Evolutionary conservation across 2,888 invertebrate genomes (phyloP).

Genomic region (Hecatera dysodea): DNA sequence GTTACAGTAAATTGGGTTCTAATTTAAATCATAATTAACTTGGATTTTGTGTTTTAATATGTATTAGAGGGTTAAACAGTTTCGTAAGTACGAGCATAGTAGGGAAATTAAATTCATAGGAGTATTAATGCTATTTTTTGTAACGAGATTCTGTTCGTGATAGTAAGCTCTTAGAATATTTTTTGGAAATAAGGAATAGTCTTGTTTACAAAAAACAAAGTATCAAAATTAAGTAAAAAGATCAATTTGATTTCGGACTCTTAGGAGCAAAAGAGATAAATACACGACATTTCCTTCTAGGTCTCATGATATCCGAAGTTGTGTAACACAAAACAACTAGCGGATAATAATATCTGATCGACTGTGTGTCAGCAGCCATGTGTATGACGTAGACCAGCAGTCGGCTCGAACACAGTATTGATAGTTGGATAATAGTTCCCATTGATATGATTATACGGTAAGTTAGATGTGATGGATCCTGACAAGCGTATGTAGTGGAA

Average conservation of each 20-base stretch:
- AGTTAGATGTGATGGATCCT: conserved; percentile 85
- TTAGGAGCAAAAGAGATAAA: conserved; percentile 46
- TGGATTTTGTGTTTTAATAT: conserved; percentile 21
- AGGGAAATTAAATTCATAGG: conserved; percentile 44
- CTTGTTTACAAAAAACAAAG: conserved; percentile 34
- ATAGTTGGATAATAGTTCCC: conserved; percentile 84
- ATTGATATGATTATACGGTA: conserved; percentile 86
- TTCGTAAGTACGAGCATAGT: conserved; percentile 40
- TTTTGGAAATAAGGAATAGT: conserved; percentile 3
- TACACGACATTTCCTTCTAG: conserved; percentile 50
- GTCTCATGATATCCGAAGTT: conserved; percentile 66
- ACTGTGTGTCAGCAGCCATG: conserved; percentile 79
- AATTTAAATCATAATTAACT: conserved; percentile 31
- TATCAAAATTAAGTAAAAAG: conserved; percentile 35
- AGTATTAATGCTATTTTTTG: conserved; percentile 51
- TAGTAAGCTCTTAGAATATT: conserved; percentile 3
- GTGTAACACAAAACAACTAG: conserved; percentile 55
- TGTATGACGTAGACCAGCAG: conserved; percentile 77
- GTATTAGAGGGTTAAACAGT: conserved; percentile 11
- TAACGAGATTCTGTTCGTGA: conserved; percentile 27
- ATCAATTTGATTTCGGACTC: conserved; percentile 43
- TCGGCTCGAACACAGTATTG: conserved; percentile 74
- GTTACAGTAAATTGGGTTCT: conserved; percentile 46
- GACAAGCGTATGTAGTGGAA: conserved; percentile 83
- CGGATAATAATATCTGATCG: conserved; percentile 63